phyloP scores from a whole-genome alignment of 1,140 invertebrate species.

The Pomacea maculata region DNA sequence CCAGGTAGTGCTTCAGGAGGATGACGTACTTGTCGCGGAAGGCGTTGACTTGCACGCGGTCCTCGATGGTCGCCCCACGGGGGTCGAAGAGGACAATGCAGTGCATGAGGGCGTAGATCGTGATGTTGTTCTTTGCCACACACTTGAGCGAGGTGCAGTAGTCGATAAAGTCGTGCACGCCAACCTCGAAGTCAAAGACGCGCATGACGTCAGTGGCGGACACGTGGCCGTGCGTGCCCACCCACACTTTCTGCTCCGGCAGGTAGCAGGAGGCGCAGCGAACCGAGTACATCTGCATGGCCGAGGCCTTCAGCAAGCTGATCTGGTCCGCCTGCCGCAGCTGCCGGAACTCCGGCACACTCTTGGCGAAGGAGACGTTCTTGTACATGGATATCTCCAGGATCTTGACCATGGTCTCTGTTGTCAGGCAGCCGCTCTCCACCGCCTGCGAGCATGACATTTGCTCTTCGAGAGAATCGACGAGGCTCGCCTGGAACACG shows the following conservation, averaged over 20 bases:
- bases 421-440: too few species aligned
- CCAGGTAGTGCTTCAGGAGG: conserved; percentile 85
- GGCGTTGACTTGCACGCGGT: conserved; percentile 74
- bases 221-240: too few species aligned
- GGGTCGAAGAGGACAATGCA: conserved; percentile 89
- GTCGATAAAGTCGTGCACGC: conserved; percentile 53
- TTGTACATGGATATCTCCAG: too few species aligned
- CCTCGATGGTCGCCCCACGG: conserved; percentile 79
- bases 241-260: too few species aligned
- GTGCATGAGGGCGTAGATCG: conserved; percentile 85
- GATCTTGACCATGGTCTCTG: too few species aligned
- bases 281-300: neutral
- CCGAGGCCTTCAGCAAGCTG: neutral
- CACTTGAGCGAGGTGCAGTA: conserved; percentile 53
- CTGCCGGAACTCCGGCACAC: conserved; percentile 2
- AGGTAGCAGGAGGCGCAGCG: conserved; percentile 33
- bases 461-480: too few species aligned
- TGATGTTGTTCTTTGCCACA: conserved; percentile 44
- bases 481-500: neutral
- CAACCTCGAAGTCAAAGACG: conserved; percentile 30
- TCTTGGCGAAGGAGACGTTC: conserved; percentile 3
- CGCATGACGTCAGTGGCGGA: too few species aligned
- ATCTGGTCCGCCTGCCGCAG: conserved; percentile 11
- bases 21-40: conserved; percentile 90
- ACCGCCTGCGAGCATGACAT: too few species aligned